These are phyloP conservation scores for Vipera latastei DNA, from an alignment of 2,797 vertebrate species.

Conservation along the genomic window DNA sequence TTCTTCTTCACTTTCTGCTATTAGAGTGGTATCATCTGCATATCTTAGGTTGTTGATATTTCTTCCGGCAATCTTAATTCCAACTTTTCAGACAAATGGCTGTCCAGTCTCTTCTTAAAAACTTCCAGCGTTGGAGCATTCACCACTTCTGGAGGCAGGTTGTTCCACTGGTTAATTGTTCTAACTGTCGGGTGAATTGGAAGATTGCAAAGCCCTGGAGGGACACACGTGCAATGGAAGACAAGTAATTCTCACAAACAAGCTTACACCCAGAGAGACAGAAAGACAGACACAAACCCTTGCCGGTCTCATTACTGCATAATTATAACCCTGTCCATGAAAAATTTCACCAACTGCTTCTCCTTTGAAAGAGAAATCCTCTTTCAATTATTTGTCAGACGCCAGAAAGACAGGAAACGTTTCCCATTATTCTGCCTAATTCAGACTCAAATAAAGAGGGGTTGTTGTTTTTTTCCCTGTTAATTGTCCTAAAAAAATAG, in stretches of 20 bases:
- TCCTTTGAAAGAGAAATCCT: neutral
- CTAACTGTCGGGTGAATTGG: neutral
- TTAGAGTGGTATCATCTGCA: too few species aligned
- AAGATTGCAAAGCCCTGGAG: neutral
- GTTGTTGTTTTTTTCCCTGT: rapidly evolving
- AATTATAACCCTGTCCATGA: neutral
- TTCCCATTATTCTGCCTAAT: neutral
- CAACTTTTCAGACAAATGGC: too few species aligned
- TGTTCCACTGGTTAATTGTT: too few species aligned
- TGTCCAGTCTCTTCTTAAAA: too few species aligned
- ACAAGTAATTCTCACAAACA: neutral
- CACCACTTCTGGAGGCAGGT: too few species aligned
- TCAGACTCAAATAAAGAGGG: neutral
- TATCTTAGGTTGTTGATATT: too few species aligned
- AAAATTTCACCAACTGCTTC: neutral
- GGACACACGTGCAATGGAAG: neutral
- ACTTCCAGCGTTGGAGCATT: too few species aligned
- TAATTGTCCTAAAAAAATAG: neutral
- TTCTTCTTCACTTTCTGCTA: too few species aligned
- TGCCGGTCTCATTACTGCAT: neutral
- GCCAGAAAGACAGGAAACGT: neutral
- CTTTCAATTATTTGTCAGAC: neutral
- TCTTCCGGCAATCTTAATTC: too few species aligned
- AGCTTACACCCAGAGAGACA: neutral
- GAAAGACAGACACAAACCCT: neutral